Percentiles rank a stretch among this genome's conserved stretches.
phyloP scores from a whole-genome alignment of 2,888 invertebrate genomes.

The Chrysolina haemoptera region DNA sequence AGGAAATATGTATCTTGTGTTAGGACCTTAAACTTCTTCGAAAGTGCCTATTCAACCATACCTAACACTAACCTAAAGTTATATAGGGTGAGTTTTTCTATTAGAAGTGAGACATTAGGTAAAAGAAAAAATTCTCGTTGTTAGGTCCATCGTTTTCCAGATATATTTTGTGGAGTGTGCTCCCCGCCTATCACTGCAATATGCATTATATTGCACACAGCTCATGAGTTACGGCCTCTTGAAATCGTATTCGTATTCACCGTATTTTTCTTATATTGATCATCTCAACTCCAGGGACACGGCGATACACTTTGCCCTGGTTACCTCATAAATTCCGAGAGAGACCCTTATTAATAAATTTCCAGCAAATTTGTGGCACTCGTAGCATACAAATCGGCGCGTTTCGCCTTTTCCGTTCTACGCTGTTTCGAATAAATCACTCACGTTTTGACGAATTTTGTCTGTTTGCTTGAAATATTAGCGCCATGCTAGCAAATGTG shows the following conservation, averaged over 20 bases:
- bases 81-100: too few species aligned
- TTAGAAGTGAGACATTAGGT: too few species aligned
- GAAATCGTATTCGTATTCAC: slow-evolving; percentile 15
- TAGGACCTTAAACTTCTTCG: too few species aligned
- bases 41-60: too few species aligned
- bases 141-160: too few species aligned
- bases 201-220: slow-evolving; percentile 20
- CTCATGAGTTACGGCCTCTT: slow-evolving; percentile 8
- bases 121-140: too few species aligned
- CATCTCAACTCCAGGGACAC: not conserved
- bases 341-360: slow-evolving; percentile 33
- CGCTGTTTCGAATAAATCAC: slow-evolving; percentile 29
- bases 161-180: not conserved
- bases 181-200: slow-evolving; percentile 4
- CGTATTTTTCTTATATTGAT: slow-evolving; percentile 14
- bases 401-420: not conserved
- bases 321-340: slow-evolving; percentile 23
- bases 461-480: slow-evolving; percentile 28
- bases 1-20: too few species aligned
- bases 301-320: slow-evolving; percentile 10
- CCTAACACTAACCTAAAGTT: too few species aligned
- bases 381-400: slow-evolving; percentile 15
- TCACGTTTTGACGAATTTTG: slow-evolving; percentile 33
- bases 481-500: slow-evolving; percentile 9
- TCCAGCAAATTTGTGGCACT: slow-evolving; percentile 27